These are phyloP conservation scores for Vulpes vulpes DNA, from an alignment of 2,113 vertebrate genomes.

Conservation along the genomic window DNA sequence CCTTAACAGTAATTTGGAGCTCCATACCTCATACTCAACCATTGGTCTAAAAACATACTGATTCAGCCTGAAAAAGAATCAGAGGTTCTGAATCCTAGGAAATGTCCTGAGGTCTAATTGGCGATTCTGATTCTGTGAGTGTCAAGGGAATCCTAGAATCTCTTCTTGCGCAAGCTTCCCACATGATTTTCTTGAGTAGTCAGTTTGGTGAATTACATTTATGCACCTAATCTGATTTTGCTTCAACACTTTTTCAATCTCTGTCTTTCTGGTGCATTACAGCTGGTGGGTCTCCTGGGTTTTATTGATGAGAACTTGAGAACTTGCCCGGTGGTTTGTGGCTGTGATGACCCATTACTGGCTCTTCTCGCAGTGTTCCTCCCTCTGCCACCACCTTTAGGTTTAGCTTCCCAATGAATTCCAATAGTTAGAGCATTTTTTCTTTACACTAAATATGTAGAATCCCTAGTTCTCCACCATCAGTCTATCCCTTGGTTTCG, in stretches of 20 bases:
- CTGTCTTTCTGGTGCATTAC: neutral
- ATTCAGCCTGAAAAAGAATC: neutral
- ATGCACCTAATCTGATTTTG: neutral
- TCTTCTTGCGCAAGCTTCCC: neutral
- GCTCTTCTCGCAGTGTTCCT: fast-evolving
- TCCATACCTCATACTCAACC: neutral
- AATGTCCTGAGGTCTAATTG: neutral
- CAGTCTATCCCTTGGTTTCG: neutral
- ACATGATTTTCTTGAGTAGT: neutral
- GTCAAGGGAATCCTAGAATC: neutral
- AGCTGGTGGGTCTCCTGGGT: neutral
- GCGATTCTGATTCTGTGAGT: neutral
- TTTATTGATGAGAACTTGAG: constrained; percentile 1
- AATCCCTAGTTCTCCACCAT: neutral
- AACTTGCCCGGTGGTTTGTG: neutral
- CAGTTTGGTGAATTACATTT: neutral
- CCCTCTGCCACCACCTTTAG: neutral
- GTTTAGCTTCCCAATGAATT: constrained; percentile 4
- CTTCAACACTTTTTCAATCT: neutral
- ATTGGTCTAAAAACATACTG: neutral
- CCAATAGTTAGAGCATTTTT: neutral
- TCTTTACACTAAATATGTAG: neutral
- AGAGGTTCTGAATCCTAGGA: neutral
- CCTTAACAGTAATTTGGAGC: neutral
- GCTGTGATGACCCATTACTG: neutral